These are phyloP conservation scores for Parapristionchus giblindavisi DNA, from an alignment of 2,888 invertebrate genomes.

Conservation along the genomic window DNA sequence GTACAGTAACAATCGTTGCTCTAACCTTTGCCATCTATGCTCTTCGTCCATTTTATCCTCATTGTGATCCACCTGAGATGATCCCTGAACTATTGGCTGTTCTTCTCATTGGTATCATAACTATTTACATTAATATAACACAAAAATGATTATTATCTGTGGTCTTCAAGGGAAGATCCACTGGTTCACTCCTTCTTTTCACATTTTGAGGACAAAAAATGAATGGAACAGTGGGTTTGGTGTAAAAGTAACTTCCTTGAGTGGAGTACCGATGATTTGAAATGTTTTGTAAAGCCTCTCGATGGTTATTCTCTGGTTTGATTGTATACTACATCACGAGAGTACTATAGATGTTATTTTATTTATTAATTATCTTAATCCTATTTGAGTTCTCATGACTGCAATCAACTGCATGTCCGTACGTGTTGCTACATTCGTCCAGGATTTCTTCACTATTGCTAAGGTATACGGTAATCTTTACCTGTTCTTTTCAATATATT, in stretches of 20 bases:
- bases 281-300: too few relatives aligned
- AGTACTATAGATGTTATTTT: neutral
- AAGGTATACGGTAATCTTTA: constrained; percentile 76
- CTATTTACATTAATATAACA: neutral
- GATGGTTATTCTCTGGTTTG: constrained; percentile 3
- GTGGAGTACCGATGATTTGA: too few relatives aligned
- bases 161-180: too few relatives aligned
- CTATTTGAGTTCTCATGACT: constrained; percentile 83
- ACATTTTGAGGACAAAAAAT: too few relatives aligned
- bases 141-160: neutral
- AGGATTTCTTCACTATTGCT: constrained; percentile 96
- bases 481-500: neutral
- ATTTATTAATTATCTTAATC: constrained; percentile 63
- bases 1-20: constrained; percentile 95
- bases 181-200: too few relatives aligned
- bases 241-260: too few relatives aligned
- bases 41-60: constrained; percentile 92
- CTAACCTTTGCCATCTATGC: constrained; percentile 96
- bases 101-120: constrained; percentile 84
- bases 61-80: constrained; percentile 88
- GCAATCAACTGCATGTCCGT: constrained; percentile 98
- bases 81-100: constrained; percentile 87
- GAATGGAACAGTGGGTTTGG: too few relatives aligned
- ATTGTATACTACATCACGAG: neutral
- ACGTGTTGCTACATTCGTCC: constrained; percentile 90